Base-by-base conservation (phyloP, 2,888 invertebrate genomes). In the Ophioninae sp. region DNA sequence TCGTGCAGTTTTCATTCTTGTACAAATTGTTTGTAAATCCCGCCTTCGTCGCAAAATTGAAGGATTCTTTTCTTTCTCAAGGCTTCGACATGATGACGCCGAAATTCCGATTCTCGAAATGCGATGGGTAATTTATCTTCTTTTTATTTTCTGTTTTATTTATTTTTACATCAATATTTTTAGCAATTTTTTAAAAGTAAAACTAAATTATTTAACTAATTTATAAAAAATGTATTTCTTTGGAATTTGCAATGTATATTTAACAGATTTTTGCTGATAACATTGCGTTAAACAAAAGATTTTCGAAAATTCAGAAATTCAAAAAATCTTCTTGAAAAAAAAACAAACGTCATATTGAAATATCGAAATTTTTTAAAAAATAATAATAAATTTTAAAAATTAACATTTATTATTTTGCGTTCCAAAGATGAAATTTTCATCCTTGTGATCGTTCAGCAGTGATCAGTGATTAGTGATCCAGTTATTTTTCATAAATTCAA, bases 1-100 rank as follows among this genome's bases (percentile, higher is more conserved):
- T 74, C 69, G 69, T 41, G 41, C 68, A 73, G 62, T 70, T 75
- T 65, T 41, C 76, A 70, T 37, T 39, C 37, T 41, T 67, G 30
- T 37, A 39, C 30, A 39, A 75, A 23, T 64, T 75, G 73, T 78
- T 74, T 67, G 68, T 17, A 20, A 64, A 73, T 62, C 41, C 57
- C 20, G 10, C 20, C 64, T 50, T 62, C 57, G 61, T 68, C 50
- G 68, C 37, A 50, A 23, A 50, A 50, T 50, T 13, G 50, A 50
- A 62, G 44, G 44, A 44, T 2, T 44, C 13, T 3, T 44, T 44
- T 44, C 44, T 7, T 44, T 44, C 3, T 44, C 8, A 13, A 13
- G 10, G 44, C 44, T 44, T 44, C 30, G 30, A 62, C 7, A 62
- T 62, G 37, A 37, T 44, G 44, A 10, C 10, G 13, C 44, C 13